phyloP scores from a whole-genome alignment of 2,113 vertebrate species.

The Melanerpes aurifrons region DNA sequence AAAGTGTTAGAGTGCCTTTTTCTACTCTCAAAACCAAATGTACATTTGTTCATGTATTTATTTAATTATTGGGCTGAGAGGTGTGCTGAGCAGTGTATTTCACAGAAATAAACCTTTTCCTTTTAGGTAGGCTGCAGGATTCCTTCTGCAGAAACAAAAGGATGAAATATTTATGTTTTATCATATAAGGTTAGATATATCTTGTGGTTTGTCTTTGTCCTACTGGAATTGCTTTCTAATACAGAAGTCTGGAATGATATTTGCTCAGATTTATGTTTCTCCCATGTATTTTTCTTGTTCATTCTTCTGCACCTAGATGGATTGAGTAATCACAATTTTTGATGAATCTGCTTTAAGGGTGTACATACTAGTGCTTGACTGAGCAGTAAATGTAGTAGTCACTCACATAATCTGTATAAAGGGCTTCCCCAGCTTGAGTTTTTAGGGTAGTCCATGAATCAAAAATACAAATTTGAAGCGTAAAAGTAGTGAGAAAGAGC shows the following conservation, averaged over 20 bases:
- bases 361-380: background rate
- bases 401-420: background rate
- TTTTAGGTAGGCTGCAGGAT: background rate
- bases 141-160: background rate
- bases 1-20: rapidly evolving
- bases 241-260: background rate
- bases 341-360: background rate
- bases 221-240: background rate
- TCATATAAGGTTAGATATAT: rapidly evolving
- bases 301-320: background rate
- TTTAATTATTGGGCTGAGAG: rapidly evolving
- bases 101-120: background rate
- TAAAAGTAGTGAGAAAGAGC: background rate
- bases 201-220: background rate
- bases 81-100: background rate
- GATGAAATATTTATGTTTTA: background rate
- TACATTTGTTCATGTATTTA: background rate
- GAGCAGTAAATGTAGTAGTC: background rate
- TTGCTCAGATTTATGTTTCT: background rate
- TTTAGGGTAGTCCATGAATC: background rate
- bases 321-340: background rate
- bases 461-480: background rate
- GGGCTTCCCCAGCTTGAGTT: background rate
- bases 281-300: background rate
- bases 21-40: rapidly evolving